A percentile compares a stretch with the other conserved stretches of the same genome.
Evolutionary conservation across 2,888 invertebrate genomes (phyloP).

Genomic region (Diploptera punctata): DNA sequence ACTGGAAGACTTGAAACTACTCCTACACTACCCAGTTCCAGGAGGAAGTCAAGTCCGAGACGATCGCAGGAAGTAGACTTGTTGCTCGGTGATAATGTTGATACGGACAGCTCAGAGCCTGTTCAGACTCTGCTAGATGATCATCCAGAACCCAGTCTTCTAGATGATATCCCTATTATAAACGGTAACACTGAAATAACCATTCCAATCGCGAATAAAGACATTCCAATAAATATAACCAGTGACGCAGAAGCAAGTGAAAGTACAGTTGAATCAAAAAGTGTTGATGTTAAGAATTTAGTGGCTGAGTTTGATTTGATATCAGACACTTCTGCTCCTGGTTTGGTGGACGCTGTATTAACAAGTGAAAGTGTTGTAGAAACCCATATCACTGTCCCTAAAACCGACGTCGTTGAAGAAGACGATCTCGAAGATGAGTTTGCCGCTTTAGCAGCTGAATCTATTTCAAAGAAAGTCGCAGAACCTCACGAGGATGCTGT

Average conservation of each 20-base stretch:
- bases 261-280: not conserved
- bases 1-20: slow-evolving; percentile 63
- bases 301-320: slow-evolving; percentile 48
- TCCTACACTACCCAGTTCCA: slow-evolving; percentile 11
- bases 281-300: slow-evolving; percentile 40
- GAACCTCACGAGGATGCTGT: slow-evolving; percentile 48
- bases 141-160: not conserved
- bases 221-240: not conserved
- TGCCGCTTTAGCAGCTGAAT: slow-evolving; percentile 78
- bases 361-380: not conserved
- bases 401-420: not conserved
- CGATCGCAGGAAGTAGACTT: slow-evolving; percentile 47
- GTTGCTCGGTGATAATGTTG: slow-evolving; percentile 43
- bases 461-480: slow-evolving; percentile 62
- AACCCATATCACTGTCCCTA: not conserved
- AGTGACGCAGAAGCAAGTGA: not conserved
- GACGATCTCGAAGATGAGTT: slow-evolving; percentile 73
- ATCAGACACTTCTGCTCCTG: not conserved
- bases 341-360: not conserved
- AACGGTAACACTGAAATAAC: slow-evolving; percentile 67
- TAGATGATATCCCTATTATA: slow-evolving; percentile 57
- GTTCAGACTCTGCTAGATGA: not conserved
- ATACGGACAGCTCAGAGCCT: not conserved
- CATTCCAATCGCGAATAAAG: not conserved
- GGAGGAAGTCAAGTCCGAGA: slow-evolving; percentile 42